Conservation (phyloP, 2,888 invertebrate species). For the Sturmia bella region DNA sequence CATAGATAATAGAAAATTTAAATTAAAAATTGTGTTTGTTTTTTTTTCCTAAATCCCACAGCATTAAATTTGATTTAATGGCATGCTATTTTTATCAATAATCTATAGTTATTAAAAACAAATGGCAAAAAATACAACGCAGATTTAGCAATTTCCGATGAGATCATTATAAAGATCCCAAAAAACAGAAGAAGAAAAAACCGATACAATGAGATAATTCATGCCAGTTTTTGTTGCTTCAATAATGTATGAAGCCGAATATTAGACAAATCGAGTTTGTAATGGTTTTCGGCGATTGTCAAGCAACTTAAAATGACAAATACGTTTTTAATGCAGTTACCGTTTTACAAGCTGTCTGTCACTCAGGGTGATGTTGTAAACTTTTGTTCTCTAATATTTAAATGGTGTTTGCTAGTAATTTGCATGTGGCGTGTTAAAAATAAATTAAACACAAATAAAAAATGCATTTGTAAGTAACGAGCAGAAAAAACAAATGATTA, state of each 20-base stretch:
- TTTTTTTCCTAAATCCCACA: conserved; percentile 51
- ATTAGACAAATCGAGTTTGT: conserved; percentile 29
- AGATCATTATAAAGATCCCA: conserved; percentile 45
- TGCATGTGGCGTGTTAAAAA: conserved; percentile 62
- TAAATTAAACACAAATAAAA: conserved; percentile 57
- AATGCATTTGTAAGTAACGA: not conserved
- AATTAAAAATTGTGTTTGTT: conserved; percentile 30
- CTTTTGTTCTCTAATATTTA: not conserved
- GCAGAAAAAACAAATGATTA: not conserved
- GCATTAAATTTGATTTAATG: conserved; percentile 48
- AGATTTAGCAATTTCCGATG: conserved; percentile 64
- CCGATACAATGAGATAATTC: conserved; percentile 43
- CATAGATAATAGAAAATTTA: conserved; percentile 25
- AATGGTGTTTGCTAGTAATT: conserved; percentile 17
- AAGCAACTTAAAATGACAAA: conserved; percentile 25
- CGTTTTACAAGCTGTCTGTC: not conserved
- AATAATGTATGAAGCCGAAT: conserved; percentile 8
- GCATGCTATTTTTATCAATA: conserved; percentile 19
- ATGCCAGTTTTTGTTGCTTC: conserved; percentile 2
- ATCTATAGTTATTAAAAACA: not conserved
- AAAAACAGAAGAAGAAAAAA: not conserved
- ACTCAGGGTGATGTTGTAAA: conserved; percentile 7
- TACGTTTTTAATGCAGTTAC: conserved; percentile 13
- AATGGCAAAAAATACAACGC: not conserved
- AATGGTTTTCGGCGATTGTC: conserved; percentile 18